phyloP scores from a whole-genome alignment of 2,888 invertebrate species.

The Himalopsyche anomala region DNA sequence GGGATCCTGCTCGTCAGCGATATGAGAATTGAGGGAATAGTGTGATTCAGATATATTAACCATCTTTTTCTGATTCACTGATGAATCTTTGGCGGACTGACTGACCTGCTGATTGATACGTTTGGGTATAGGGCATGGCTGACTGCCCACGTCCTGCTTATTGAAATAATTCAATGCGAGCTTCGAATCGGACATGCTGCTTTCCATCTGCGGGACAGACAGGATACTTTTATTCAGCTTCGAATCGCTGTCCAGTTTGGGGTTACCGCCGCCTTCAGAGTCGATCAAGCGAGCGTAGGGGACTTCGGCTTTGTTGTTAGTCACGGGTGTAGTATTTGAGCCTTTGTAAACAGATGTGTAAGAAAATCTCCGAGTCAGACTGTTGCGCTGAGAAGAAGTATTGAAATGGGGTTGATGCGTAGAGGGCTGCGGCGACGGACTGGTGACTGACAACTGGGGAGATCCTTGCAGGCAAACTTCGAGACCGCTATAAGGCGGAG shows the following conservation, averaged over 20 bases:
- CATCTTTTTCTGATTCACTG: conserved; percentile 71
- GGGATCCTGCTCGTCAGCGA: conserved; percentile 78
- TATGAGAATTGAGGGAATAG: conserved; percentile 80
- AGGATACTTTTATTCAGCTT: conserved; percentile 79
- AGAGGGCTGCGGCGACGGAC: conserved; percentile 74
- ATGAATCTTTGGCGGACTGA: conserved; percentile 71
- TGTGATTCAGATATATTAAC: conserved; percentile 82
- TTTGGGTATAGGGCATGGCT: conserved; percentile 66
- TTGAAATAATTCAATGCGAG: conserved; percentile 86
- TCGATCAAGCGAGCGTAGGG: conserved; percentile 89
- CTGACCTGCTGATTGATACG: conserved; percentile 71
- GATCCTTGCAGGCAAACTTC: conserved; percentile 86
- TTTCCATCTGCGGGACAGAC: conserved; percentile 82
- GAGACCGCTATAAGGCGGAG: conserved; percentile 89
- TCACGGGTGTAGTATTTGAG: conserved; percentile 72
- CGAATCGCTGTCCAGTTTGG: conserved; percentile 84
- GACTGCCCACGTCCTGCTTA: conserved; percentile 73
- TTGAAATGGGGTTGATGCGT: conserved; percentile 71
- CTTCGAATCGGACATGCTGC: conserved; percentile 91
- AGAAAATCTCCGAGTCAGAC: conserved; percentile 75
- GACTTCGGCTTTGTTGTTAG: conserved; percentile 79
- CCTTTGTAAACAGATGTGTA: conserved; percentile 75
- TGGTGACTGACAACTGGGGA: conserved; percentile 71
- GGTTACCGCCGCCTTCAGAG: conserved; percentile 75
- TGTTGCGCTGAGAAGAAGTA: conserved; percentile 67